Percentiles rank a stretch among this genome's conserved stretches.
Conservation (phyloP, 2,888 invertebrate species). For the Julus scanicus region DNA sequence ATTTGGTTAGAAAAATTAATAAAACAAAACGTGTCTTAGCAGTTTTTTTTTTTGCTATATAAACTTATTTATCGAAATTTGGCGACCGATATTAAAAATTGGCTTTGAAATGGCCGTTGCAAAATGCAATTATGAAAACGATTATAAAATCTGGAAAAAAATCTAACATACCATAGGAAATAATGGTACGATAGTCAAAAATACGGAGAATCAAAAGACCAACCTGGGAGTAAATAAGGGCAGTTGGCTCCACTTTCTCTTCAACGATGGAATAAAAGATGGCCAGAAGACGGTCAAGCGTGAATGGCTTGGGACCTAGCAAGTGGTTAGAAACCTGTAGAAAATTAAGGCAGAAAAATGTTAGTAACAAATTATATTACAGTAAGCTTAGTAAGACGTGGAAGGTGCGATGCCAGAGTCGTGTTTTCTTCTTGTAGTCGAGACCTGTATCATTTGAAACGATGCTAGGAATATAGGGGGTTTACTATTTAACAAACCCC, state of each 20-base stretch:
- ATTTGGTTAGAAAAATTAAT: not conserved
- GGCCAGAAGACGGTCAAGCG: slow-evolving; percentile 82
- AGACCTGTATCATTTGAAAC: not conserved
- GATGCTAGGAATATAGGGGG: no score
- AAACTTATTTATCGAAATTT: no score
- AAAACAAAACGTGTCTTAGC: no score
- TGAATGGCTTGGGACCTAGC: slow-evolving; percentile 85
- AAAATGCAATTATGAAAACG: no score
- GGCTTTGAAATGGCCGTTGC: no score
- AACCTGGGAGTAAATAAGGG: slow-evolving; percentile 82
- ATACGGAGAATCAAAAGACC: not conserved
- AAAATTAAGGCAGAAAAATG: not conserved
- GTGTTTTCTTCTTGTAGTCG: not conserved
- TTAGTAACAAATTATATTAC: not conserved
- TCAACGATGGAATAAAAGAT: slow-evolving; percentile 91
- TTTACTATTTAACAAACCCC: no score
- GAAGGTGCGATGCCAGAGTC: not conserved
- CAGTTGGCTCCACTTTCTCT: slow-evolving; percentile 81
- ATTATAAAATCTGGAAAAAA: no score
- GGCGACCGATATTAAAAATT: no score
- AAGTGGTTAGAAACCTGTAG: slow-evolving; percentile 71
- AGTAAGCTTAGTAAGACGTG: not conserved
- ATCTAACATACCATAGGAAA: no score
- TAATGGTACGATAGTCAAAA: not conserved
- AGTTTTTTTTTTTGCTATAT: no score